These are phyloP conservation scores for Heliornis fulica DNA, from an alignment of 2,113 vertebrate species.

Conservation along the genomic window DNA sequence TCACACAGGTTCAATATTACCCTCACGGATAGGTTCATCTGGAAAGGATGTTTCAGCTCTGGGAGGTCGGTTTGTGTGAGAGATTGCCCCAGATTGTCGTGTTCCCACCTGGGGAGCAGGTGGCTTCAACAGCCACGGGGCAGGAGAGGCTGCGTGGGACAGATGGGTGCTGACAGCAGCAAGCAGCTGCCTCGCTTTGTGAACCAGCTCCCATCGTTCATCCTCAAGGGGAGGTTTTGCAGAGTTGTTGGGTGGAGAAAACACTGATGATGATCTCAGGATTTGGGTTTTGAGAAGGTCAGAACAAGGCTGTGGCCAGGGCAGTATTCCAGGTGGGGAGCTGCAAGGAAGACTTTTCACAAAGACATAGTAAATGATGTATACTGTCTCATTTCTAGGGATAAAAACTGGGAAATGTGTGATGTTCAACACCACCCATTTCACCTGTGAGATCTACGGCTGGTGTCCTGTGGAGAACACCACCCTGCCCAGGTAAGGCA, in stretches of 20 bases:
- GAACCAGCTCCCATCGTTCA: accelerated
- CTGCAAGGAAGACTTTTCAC: accelerated
- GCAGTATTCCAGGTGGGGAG: neutral
- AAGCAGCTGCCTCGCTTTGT: neutral
- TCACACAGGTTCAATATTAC: neutral
- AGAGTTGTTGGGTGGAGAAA: neutral
- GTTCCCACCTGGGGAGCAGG: accelerated
- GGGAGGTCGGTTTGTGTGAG: accelerated
- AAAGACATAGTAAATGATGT: neutral
- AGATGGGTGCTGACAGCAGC: neutral
- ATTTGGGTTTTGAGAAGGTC: neutral
- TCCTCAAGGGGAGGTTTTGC: neutral
- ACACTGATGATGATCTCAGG: neutral
- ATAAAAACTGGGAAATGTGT: constrained; percentile 76
- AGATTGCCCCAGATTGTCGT: neutral
- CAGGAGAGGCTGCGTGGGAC: neutral
- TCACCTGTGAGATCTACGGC: constrained; percentile 74
- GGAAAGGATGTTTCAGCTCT: neutral
- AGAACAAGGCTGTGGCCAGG: neutral
- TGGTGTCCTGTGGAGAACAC: constrained; percentile 77
- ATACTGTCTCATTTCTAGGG: constrained; percentile 52
- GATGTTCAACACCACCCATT: constrained; percentile 53
- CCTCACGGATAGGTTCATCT: neutral
- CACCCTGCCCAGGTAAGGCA: constrained; percentile 33
- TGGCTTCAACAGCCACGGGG: neutral